Base-by-base conservation (phyloP, 1,140 invertebrate genomes). In the Bombus consobrinus region DNA sequence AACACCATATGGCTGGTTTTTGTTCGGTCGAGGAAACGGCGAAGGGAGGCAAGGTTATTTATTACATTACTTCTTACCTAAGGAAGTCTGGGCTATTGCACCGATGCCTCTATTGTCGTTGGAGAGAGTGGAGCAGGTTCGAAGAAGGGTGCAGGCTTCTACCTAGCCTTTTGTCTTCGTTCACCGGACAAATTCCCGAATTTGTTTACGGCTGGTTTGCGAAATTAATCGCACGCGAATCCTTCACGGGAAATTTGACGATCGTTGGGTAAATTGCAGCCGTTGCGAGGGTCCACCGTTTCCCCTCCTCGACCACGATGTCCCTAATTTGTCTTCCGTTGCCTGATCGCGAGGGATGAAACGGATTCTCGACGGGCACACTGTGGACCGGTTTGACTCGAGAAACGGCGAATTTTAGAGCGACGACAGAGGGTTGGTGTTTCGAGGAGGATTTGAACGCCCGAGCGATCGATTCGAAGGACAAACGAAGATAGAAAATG, bases 1-100 rank as follows among this genome's bases (percentile, higher is more conserved):
- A 84, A 83, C 83, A 83, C 90, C 90, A 89, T 92, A 91, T 90
- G 88, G 83, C 32, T 64, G 57, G 91, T 90, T 89, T 90, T 87
- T 82, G 89, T 90, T 71, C 57, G 53, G 74, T 34, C 32, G 68
- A 91, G 83, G 80, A 88, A 92, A 85, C 74, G 76, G 69, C 84
- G 85, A 92, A 88, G 87, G 80, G 75, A 82, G 82, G 66, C 37
- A 66, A 78, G 82, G 78, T 88, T 90, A 88, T 92, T 92, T 91
- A 90, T 92, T 88, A 88, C 88, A 87, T 90, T 83, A 74, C 83
- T n/a, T 88, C 88, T 81, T 89, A 39, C 88, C 78, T 87, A 90
- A 78, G 90, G 90, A 91, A 91, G 87, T 91, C 78, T 83, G 89
- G 84, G 72, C 90, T 90, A 90, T 90, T 91, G 89, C 90, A 78